phyloP scores from a whole-genome alignment of 2,797 vertebrate genomes.

The Vipera ursinii region DNA sequence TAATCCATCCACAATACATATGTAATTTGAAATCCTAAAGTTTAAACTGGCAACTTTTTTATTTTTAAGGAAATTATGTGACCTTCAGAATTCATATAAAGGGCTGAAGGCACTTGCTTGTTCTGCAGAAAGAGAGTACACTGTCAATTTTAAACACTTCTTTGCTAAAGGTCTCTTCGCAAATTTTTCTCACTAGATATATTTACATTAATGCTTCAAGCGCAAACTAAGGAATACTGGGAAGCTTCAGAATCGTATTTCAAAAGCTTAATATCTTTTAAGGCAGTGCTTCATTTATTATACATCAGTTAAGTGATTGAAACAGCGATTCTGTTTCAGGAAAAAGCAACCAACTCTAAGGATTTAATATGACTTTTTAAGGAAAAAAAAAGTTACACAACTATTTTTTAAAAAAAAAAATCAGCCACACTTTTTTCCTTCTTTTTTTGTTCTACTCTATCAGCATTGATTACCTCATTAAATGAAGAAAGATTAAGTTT shows the following conservation, averaged over 20 bases:
- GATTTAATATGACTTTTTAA: not conserved
- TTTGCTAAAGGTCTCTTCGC: not conserved
- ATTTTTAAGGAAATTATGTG: not conserved
- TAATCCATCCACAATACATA: not conserved
- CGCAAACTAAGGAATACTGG: not conserved
- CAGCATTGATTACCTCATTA: conserved; percentile 85
- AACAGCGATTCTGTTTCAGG: not conserved
- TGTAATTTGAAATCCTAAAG: not conserved
- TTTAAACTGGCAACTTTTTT: not conserved
- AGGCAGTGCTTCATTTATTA: not conserved
- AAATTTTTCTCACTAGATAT: not conserved
- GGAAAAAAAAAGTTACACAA: not conserved
- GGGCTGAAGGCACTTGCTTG: not conserved
- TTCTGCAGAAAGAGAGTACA: not conserved
- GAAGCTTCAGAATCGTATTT: not conserved
- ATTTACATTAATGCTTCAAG: not conserved
- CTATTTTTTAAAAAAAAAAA: not conserved
- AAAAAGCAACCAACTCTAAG: not conserved
- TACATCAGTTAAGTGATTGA: not conserved
- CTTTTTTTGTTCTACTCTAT: not conserved
- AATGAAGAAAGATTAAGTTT: conserved; percentile 98
- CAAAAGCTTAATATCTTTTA: not conserved
- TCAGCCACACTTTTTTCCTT: not conserved
- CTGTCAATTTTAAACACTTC: not conserved
- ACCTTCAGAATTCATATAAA: not conserved